Evolutionary conservation across 2,888 invertebrate species (phyloP).

Genomic region (Monochamus alternatus): DNA sequence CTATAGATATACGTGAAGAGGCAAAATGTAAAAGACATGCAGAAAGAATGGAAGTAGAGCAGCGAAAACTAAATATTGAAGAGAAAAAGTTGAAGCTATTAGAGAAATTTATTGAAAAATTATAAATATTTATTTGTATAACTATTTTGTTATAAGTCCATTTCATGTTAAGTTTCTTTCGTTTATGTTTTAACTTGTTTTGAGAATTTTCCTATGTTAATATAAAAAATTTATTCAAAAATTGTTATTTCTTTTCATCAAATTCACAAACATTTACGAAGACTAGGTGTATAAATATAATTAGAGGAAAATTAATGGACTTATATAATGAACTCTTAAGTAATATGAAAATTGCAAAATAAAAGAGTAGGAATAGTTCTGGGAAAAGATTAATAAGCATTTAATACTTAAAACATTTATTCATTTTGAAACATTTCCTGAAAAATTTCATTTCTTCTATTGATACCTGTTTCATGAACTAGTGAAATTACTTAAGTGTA

Average conservation of each 20-base stretch:
- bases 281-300: background rate
- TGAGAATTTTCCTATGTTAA: background rate
- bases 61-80: conserved; percentile 2
- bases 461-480: background rate
- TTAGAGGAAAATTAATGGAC: background rate
- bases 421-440: background rate
- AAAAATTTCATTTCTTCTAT: background rate
- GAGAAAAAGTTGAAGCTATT: conserved; percentile 6
- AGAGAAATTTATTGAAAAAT: conserved; percentile 4
- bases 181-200: background rate
- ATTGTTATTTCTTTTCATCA: background rate
- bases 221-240: background rate
- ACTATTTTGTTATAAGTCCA: background rate
- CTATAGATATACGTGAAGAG: conserved; percentile 8
- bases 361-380: background rate
- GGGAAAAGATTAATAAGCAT: background rate
- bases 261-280: background rate
- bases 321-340: background rate
- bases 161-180: background rate
- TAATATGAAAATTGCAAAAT: background rate
- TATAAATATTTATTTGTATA: background rate
- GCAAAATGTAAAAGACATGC: conserved; percentile 11
- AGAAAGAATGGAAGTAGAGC: conserved; percentile 6
- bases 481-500: background rate
- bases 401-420: background rate